Evolutionary conservation across 1,140 invertebrate genomes (phyloP).

Genomic region (Hirudo medicinalis): DNA sequence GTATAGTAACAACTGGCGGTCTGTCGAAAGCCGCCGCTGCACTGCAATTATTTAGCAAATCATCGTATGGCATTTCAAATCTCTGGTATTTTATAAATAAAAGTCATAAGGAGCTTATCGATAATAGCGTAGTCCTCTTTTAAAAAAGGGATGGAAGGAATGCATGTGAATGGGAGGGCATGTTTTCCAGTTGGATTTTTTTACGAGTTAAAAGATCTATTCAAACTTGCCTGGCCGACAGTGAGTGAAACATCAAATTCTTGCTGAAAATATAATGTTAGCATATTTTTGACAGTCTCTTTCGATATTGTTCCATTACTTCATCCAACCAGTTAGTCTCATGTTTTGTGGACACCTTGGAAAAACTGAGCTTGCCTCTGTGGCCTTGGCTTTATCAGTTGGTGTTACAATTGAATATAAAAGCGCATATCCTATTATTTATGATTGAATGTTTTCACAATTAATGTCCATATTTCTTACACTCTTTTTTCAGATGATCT

Average conservation of each 20-base stretch:
- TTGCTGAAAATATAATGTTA: not conserved
- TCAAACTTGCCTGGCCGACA: conserved; percentile 24
- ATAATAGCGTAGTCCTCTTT: not conserved
- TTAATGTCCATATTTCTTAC: not conserved
- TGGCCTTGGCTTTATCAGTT: conserved; percentile 24
- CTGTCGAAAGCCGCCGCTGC: too few relatives aligned
- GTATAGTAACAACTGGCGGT: conserved; percentile 9
- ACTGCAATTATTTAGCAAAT: too few relatives aligned
- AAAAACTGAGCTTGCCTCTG: conserved; percentile 22
- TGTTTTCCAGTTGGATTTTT: conserved; percentile 23
- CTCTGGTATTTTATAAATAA: too few relatives aligned
- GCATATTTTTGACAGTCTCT: conserved; percentile 18
- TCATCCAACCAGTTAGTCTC: conserved; percentile 23
- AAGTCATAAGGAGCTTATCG: too few relatives aligned
- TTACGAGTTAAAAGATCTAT: conserved; percentile 15
- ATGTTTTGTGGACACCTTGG: conserved; percentile 25
- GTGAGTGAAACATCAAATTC: conserved; percentile 7
- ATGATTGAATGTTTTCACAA: not conserved
- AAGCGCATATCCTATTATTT: not conserved
- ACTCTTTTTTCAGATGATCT: conserved; percentile 20
- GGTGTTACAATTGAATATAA: not conserved
- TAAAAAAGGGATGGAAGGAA: not conserved
- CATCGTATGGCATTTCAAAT: too few relatives aligned
- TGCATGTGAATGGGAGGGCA: not conserved
- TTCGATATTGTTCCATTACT: conserved; percentile 23